A percentile compares a stretch with the other conserved stretches of the same genome.
phyloP scores from a whole-genome alignment of 92 coral and sea anemone species.

The Desmophyllum pertusum region DNA sequence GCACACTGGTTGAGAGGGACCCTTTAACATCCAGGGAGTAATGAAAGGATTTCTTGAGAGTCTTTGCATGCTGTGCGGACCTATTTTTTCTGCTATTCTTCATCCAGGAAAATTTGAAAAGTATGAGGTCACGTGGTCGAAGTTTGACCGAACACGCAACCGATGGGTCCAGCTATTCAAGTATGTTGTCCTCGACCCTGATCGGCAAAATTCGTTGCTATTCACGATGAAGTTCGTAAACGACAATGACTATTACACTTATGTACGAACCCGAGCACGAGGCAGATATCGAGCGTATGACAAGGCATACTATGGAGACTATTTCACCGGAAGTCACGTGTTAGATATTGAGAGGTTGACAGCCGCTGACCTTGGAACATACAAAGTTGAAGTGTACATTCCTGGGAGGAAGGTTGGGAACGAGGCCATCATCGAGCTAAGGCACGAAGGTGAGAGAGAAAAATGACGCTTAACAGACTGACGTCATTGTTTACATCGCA shows the following conservation, averaged over 20 bases:
- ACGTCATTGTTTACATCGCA: too few relatives aligned
- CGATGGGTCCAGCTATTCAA: constrained; percentile 6
- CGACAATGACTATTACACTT: background rate
- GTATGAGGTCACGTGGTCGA: constrained; percentile 27
- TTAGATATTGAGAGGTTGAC: constrained; percentile 61
- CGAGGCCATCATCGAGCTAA: constrained; percentile 74
- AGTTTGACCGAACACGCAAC: background rate
- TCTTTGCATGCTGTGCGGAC: background rate
- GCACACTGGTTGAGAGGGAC: too few relatives aligned
- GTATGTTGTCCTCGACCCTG: background rate
- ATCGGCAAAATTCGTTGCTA: background rate
- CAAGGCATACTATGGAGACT: constrained; percentile 70
- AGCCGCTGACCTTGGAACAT: constrained; percentile 70
- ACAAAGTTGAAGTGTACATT: constrained; percentile 65
- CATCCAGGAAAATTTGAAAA: constrained; percentile 5
- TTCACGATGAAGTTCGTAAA: background rate
- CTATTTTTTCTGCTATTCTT: background rate
- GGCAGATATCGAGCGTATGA: constrained; percentile 74
- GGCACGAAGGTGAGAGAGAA: constrained; percentile 57
- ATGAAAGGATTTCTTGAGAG: background rate
- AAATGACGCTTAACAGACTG: too few relatives aligned
- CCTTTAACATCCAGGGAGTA: background rate
- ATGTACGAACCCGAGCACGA: constrained; percentile 21
- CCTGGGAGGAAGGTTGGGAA: constrained; percentile 47
- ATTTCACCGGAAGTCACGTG: constrained; percentile 72